Conservation (phyloP, 2,113 vertebrate genomes). For the Pungitius pungitius region DNA sequence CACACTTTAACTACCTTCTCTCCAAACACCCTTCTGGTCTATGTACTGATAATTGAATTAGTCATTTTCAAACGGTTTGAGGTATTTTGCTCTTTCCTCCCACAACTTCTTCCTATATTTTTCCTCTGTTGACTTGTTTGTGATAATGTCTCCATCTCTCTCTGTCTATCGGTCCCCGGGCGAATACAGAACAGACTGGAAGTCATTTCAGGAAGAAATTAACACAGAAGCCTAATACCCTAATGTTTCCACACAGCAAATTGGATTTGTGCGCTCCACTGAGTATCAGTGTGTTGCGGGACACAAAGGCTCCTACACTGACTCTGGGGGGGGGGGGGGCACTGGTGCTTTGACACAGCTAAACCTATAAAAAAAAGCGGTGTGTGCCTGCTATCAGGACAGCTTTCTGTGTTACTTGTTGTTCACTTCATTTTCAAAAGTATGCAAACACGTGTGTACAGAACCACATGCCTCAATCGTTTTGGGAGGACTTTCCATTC, state of each 20-base stretch:
- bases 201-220: conserved; percentile 70
- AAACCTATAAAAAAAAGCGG: neutral
- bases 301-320: conserved; percentile 55
- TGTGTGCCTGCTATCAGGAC: neutral
- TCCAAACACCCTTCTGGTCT: neutral
- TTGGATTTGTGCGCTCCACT: conserved; percentile 67
- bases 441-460: neutral
- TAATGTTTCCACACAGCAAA: conserved; percentile 69
- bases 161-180: conserved; percentile 10
- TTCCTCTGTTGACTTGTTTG: neutral
- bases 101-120: neutral
- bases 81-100: neutral
- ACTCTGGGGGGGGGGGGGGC: neutral
- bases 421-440: neutral
- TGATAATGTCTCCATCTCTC: neutral
- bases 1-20: neutral
- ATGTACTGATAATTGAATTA: neutral
- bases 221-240: conserved; percentile 65
- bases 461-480: neutral
- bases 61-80: neutral
- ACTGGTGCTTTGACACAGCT: neutral
- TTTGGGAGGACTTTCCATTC: neutral
- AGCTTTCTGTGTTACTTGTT: neutral
- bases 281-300: conserved; percentile 63
- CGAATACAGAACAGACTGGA: conserved; percentile 48